Evolutionary conservation across 2,113 vertebrate genomes (phyloP), one percentile per base, ranked within the genome.

Genomic region (Aphyosemion australe): DNA sequence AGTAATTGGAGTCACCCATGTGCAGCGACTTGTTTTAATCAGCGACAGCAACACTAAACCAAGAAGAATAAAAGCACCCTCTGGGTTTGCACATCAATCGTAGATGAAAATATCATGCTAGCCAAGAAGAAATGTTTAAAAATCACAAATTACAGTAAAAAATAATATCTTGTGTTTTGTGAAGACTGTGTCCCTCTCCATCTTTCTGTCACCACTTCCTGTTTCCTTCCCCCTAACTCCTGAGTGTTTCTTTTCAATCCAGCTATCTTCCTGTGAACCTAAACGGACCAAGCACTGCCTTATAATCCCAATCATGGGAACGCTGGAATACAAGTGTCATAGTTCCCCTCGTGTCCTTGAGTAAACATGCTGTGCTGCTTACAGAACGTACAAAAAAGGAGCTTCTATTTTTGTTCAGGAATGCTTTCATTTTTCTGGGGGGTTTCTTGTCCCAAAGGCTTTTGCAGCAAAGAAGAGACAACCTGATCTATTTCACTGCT

Each of bases 401-500:
- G 7, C 47, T 26, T 66, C 83, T 88, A 88, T 90, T 87, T 88
- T 34, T 73, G 81, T 77, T 57, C 63, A 60, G 83, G 86, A 88
- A 84, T 84, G 85, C 52, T 26, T 26, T 4, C 3, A 26, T 4
- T 26, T 26, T 26, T 78, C 61, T 46, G 16, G 45, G 74, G 21
- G 48, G 8, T 51, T 37, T 60, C 31, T 47, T 61, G 10, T 61
- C 63, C 65, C 26, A 41, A 32, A 61, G 19, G 41, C 14, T 4
- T 54, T 65, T 55, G 1, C 13, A 65, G 51, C 18, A 51, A 43
- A 37, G 6, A 15, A 6, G 2, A 46, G 16, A 46, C 34, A 26
- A 26, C 26, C 26, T 26, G 26, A 26, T 37, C 8, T n/a, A 19
- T 11, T 19, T 19, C n/a, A 19, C 9, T 48, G 46, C 10, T 48